Evolutionary conservation across 2,888 invertebrate species (phyloP).

Genomic region (Orthosia gracilis): DNA sequence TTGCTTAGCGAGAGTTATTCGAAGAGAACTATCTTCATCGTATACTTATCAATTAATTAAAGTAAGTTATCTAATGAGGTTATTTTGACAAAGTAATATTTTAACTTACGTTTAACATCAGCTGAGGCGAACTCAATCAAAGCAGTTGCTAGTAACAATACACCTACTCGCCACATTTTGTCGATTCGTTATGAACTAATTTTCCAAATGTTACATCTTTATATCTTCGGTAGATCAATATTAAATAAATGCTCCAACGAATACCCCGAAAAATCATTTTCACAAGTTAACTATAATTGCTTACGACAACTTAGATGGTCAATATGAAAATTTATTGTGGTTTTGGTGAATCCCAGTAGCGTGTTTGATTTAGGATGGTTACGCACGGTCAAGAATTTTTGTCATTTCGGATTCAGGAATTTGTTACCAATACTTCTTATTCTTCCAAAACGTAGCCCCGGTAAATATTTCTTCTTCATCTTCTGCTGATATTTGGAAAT

Average conservation of each 20-base stretch:
- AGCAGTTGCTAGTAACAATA: constrained; percentile 67
- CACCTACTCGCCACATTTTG: constrained; percentile 80
- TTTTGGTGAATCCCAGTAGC: constrained; percentile 46
- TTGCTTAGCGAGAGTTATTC: not conserved
- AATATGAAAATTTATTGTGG: constrained; percentile 67
- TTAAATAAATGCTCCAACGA: constrained; percentile 69
- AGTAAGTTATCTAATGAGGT: not conserved
- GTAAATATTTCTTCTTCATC: too few relatives aligned
- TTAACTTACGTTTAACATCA: constrained; percentile 75
- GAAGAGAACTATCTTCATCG: not conserved
- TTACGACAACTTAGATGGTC: constrained; percentile 63
- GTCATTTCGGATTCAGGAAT: not conserved
- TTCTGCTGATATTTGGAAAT: too few relatives aligned
- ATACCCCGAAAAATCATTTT: constrained; percentile 61
- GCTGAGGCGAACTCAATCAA: constrained; percentile 67
- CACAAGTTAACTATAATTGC: constrained; percentile 72
- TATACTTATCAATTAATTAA: not conserved
- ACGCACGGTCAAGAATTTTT: constrained; percentile 10
- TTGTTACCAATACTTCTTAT: too few relatives aligned
- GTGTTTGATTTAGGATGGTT: constrained; percentile 34
- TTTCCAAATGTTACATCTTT: constrained; percentile 75
- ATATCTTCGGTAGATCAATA: constrained; percentile 74
- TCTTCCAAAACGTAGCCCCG: too few relatives aligned
- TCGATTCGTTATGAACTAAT: constrained; percentile 67
- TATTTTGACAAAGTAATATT: not conserved